Evolutionary conservation across 2,113 vertebrate species (phyloP), one percentile per base, ranked within the genome.

Genomic region (Heloderma charlesbogerti): DNA sequence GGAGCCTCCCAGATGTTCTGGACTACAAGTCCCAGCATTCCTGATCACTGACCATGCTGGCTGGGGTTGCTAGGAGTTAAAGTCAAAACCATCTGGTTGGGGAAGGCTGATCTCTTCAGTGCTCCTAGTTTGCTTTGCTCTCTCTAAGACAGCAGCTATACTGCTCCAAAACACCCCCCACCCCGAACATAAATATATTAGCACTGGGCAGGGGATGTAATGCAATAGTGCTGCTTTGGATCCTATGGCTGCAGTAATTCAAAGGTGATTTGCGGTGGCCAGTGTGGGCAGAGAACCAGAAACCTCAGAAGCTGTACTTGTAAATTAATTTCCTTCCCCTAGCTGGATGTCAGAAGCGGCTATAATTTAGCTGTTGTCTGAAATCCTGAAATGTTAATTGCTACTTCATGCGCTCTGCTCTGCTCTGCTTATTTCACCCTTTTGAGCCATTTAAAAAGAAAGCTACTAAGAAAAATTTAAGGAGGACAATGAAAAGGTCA

Each of bases 361-460:
- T 95, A 94, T 96, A 96, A 97, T 96, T 96, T 94, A 95, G 89
- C 95, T 96, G 93, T 95, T 95, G 95, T 94, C 94, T 94, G 95
- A 93, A 88, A 95, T 91, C 94, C 90, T 90, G 89, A 96, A 96
- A 95, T 96, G 93, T 96, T 95, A 96, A 97, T 96, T 96, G 96
- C 93, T 95, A 94, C 94, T 95, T 96, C 95, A 95, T 95, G 94
- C 93, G 95, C 88, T 91, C 88, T 60, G 57, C 57, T 60, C 57
- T 13, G 6, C n/a, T n/a, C n/a, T 91, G 63, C 86, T 92, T 95
- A 92, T 95, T 94, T 91, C 92, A 89, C 83, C 93, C 77, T 94
- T 90, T 88, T 88, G 92, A 96, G 93, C 86, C 37, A 92, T 91
- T 95, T 90, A 91, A 88, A 91, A 92, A 92, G 91, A 94, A 94